phyloP scores from a whole-genome alignment of 2,797 vertebrate genomes.

The Chromis chromis region DNA sequence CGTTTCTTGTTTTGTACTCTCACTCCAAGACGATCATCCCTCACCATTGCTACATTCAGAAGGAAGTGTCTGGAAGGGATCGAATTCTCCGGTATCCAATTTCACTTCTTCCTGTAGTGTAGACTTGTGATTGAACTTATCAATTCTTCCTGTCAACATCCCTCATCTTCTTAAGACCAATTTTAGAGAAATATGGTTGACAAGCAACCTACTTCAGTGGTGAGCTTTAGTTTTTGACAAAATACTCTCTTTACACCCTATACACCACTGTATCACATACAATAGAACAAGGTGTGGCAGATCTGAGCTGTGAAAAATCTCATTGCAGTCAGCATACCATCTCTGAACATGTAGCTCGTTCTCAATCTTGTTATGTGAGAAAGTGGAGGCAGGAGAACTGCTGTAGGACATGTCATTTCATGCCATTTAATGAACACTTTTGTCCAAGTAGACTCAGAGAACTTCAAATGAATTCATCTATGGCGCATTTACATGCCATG shows the following conservation, averaged over 20 bases:
- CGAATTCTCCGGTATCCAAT: conserved; percentile 65
- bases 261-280: background rate
- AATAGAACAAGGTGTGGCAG: conserved; percentile 23
- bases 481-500: conserved; percentile 44
- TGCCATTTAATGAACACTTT: conserved; percentile 20
- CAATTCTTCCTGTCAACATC: conserved; percentile 55
- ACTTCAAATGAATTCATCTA: conserved; percentile 38
- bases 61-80: conserved; percentile 49
- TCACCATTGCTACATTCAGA: conserved; percentile 33
- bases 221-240: conserved; percentile 4
- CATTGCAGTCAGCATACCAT: conserved; percentile 18
- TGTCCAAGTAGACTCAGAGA: conserved; percentile 1
- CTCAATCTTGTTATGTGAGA: conserved; percentile 21
- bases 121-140: conserved; percentile 54
- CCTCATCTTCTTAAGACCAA: conserved; percentile 40
- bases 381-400: conserved; percentile 16
- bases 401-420: conserved; percentile 31
- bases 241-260: background rate
- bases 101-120: conserved; percentile 48
- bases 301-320: conserved; percentile 33
- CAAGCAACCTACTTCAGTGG: background rate
- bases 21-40: conserved; percentile 42
- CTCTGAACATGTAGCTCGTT: conserved; percentile 17
- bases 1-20: conserved; percentile 42
- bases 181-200: conserved; percentile 25